These are phyloP conservation scores for Pachypeltis micranthus DNA, from an alignment of 1,140 invertebrate genomes.

Conservation along the genomic window DNA sequence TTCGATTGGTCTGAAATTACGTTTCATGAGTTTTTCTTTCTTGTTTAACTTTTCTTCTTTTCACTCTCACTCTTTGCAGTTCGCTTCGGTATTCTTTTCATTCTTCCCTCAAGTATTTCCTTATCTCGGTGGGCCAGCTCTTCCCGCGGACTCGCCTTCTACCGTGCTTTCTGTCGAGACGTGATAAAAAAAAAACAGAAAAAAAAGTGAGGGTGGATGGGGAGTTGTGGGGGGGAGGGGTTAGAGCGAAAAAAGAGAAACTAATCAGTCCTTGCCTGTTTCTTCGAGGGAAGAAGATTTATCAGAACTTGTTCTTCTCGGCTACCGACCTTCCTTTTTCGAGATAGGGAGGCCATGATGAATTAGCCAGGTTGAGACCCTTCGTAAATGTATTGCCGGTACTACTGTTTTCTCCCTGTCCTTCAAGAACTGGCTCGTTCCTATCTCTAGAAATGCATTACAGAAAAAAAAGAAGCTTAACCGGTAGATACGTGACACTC, in stretches of 20 bases:
- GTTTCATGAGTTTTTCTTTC: neutral
- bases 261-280: neutral
- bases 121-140: neutral
- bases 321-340: neutral
- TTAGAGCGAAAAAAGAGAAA: too few species aligned
- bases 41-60: neutral
- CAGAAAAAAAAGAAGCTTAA: neutral
- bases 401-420: neutral
- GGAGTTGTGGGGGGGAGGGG: too few species aligned
- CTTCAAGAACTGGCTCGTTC: too few species aligned
- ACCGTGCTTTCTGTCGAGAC: neutral
- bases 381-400: neutral
- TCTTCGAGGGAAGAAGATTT: neutral
- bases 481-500: neutral
- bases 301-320: neutral
- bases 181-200: too few species aligned
- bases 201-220: too few species aligned
- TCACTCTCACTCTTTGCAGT: neutral
- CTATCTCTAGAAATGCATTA: too few species aligned
- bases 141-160: neutral
- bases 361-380: neutral
- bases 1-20: neutral
- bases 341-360: neutral
- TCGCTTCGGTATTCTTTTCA: neutral
- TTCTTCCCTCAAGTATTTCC: neutral